Evolutionary conservation across 1,140 invertebrate genomes (phyloP).

Genomic region (Pollicipes pollicipes): DNA sequence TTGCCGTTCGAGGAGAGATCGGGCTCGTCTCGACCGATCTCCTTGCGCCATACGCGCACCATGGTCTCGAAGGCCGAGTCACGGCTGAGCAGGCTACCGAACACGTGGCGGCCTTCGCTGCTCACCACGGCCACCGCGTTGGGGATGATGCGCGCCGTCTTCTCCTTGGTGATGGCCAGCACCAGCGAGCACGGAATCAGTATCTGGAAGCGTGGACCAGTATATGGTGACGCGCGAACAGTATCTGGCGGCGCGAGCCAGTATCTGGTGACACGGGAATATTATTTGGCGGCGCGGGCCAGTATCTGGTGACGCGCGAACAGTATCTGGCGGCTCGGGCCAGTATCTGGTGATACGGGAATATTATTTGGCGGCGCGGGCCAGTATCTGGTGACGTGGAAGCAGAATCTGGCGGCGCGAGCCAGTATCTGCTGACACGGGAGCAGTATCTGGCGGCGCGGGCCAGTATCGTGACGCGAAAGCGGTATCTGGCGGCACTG

Average conservation of each 20-base stretch:
- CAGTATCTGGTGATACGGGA: too few species aligned
- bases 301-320: too few species aligned
- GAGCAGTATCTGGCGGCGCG: too few species aligned
- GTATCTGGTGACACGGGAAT: too few species aligned
- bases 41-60: constrained; percentile 49
- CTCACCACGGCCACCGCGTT: constrained; percentile 76
- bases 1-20: background rate
- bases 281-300: too few species aligned
- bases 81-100: constrained; percentile 69
- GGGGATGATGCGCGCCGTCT: constrained; percentile 60
- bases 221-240: background rate
- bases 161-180: constrained; percentile 64
- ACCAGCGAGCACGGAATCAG: constrained; percentile 64
- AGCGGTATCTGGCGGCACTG: too few species aligned
- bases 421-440: too few species aligned
- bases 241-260: background rate
- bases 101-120: constrained; percentile 66
- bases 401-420: too few species aligned
- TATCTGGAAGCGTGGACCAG: constrained; percentile 30
- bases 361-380: too few species aligned
- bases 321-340: too few species aligned
- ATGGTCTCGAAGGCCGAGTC: constrained; percentile 71
- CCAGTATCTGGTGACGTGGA: too few species aligned
- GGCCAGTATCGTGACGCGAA: too few species aligned
- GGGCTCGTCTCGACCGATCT: background rate